phyloP scores from a whole-genome alignment of 2,797 vertebrate genomes.

The Nannoperca obscura region DNA sequence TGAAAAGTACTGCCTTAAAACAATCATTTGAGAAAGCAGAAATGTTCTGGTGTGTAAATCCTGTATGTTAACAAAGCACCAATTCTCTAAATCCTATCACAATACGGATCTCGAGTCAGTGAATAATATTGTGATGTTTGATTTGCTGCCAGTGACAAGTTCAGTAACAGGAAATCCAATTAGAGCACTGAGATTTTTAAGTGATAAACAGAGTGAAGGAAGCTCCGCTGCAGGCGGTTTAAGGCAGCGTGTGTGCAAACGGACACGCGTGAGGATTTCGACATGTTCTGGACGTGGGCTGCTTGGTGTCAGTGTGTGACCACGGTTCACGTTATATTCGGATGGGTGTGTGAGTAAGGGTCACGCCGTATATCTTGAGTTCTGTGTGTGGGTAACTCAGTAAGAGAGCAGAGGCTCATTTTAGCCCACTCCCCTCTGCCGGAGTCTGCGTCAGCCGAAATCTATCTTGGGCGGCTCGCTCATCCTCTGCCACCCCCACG shows the following conservation, averaged over 20 bases:
- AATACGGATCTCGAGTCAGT: background rate
- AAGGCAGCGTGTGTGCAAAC: background rate
- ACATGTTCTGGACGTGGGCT: constrained; percentile 37
- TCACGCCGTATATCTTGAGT: constrained; percentile 33
- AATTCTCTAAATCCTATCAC: background rate
- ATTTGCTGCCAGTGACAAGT: background rate
- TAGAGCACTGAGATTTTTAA: background rate
- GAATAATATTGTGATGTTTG: background rate
- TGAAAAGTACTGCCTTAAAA: too few relatives aligned
- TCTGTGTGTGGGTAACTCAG: constrained; percentile 59
- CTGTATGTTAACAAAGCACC: background rate
- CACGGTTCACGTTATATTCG: constrained; percentile 54
- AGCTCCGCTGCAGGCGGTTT: background rate
- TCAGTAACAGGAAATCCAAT: background rate
- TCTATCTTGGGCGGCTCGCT: constrained; percentile 73
- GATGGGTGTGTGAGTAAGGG: constrained; percentile 47
- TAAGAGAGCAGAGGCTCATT: constrained; percentile 57
- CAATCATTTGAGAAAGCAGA: too few relatives aligned
- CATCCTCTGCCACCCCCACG: constrained; percentile 72
- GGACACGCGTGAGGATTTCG: background rate
- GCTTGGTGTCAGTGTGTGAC: constrained; percentile 44
- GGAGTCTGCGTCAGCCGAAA: constrained; percentile 62
- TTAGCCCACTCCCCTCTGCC: constrained; percentile 64
- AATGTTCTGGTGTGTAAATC: background rate
- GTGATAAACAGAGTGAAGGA: background rate